A percentile compares a stretch with the other conserved stretches of the same genome.
phyloP scores from a whole-genome alignment of 2,888 invertebrate genomes.

The Ornithoptera alexandrae region DNA sequence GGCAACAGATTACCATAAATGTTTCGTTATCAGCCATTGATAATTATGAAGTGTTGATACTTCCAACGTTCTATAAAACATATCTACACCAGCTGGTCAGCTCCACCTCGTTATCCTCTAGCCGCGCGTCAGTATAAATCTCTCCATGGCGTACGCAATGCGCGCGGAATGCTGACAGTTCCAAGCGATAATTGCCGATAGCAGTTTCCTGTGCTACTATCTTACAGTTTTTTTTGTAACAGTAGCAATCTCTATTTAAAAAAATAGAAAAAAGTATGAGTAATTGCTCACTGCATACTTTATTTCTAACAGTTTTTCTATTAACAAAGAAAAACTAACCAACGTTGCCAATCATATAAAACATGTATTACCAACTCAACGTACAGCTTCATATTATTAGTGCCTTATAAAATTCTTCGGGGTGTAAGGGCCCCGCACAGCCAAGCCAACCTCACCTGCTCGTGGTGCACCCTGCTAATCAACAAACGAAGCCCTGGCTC shows the following conservation, averaged over 20 bases:
- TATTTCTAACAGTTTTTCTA: background rate
- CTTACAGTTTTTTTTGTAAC: slow-evolving; percentile 61
- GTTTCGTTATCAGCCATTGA: background rate
- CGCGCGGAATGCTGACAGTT: slow-evolving; percentile 49
- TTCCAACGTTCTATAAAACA: slow-evolving; percentile 24
- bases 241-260: slow-evolving; percentile 41
- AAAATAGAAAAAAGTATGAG: background rate
- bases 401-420: no score
- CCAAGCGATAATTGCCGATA: slow-evolving; percentile 62
- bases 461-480: no score
- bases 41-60: slow-evolving; percentile 34
- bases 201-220: slow-evolving; percentile 72
- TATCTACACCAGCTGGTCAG: slow-evolving; percentile 44
- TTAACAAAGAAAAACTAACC: background rate
- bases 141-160: slow-evolving; percentile 42
- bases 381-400: no score
- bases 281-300: background rate
- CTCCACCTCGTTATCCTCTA: slow-evolving; percentile 37
- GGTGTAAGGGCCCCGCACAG: no score
- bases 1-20: background rate
- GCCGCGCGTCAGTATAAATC: slow-evolving; percentile 52
- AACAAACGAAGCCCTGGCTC: no score
- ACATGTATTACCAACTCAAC: no score
- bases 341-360: no score
- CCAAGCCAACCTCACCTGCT: no score